These are phyloP conservation scores for Plestiodon gilberti DNA, from an alignment of 2,113 vertebrate genomes.

Conservation along the genomic window DNA sequence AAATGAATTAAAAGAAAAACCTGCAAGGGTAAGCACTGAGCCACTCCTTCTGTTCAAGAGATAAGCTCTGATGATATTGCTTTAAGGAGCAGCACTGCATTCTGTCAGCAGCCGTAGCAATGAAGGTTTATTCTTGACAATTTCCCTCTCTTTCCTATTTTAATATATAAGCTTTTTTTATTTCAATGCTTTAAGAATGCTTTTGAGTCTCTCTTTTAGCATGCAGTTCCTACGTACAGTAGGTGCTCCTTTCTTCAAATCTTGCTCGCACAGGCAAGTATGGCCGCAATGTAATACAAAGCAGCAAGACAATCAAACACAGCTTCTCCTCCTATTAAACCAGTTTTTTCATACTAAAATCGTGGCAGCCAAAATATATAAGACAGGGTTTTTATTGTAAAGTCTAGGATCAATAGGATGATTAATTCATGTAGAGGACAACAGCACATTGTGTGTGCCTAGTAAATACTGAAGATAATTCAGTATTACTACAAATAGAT, in stretches of 20 bases:
- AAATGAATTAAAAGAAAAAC: background rate
- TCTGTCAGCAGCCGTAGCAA: background rate
- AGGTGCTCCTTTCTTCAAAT: background rate
- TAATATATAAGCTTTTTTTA: background rate
- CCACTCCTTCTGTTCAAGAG: background rate
- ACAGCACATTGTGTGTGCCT: background rate
- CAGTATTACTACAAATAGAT: background rate
- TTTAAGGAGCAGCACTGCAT: background rate
- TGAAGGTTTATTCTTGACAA: conserved; percentile 35
- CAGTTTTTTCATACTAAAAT: background rate
- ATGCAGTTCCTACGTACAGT: background rate
- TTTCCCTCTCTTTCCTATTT: background rate
- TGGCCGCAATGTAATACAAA: background rate
- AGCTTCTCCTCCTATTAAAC: background rate
- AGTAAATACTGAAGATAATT: background rate
- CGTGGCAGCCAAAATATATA: conserved; percentile 21
- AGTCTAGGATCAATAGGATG: background rate
- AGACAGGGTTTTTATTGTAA: conserved; percentile 19
- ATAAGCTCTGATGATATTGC: background rate
- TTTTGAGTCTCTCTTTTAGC: background rate
- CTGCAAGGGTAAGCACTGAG: background rate
- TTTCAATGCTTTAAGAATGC: background rate
- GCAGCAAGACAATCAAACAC: background rate
- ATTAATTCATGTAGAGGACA: background rate
- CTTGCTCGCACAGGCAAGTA: background rate